A percentile compares a stretch with the other conserved stretches of the same genome.
Evolutionary conservation across 1,140 invertebrate genomes (phyloP).

Genomic region (Drosophila navojoa): DNA sequence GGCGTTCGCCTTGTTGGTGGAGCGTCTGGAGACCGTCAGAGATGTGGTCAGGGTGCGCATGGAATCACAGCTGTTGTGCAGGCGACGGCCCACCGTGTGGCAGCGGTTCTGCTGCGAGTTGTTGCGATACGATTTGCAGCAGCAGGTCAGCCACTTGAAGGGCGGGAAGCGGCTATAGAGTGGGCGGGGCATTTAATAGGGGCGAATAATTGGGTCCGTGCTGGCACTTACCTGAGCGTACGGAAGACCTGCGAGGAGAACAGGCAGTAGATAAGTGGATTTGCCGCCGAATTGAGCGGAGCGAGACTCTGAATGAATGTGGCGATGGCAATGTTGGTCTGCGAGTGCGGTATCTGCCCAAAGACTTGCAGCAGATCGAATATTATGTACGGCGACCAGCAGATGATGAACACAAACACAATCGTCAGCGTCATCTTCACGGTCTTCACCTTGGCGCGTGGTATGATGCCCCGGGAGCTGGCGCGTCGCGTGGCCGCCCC

Average conservation of each 20-base stretch:
- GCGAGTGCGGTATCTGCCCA: constrained; percentile 91
- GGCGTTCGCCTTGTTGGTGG: constrained; percentile 74
- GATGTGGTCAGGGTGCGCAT: constrained; percentile 83
- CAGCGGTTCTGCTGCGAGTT: constrained; percentile 76
- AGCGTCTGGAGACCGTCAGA: constrained; percentile 74
- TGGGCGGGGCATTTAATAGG: background rate
- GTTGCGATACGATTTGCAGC: constrained; percentile 80
- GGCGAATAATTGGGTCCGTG: background rate
- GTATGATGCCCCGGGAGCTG: constrained; percentile 94
- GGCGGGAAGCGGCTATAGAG: constrained; percentile 83
- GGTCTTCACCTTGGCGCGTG: constrained; percentile 97
- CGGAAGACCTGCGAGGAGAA: constrained; percentile 95
- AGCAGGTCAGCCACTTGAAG: constrained; percentile 84
- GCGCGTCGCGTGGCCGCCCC: constrained; percentile 87
- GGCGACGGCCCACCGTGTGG: constrained; percentile 70
- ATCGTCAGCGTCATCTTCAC: constrained; percentile 99
- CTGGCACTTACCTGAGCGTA: constrained; percentile 89
- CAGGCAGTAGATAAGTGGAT: constrained; percentile 97
- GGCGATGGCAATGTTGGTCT: constrained; percentile 92
- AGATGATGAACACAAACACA: constrained; percentile 96
- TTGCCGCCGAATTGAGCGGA: constrained; percentile 96
- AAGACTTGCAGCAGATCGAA: constrained; percentile 97
- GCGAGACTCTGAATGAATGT: constrained; percentile 97
- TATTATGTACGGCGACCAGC: constrained; percentile 98
- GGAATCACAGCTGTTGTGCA: constrained; percentile 82